Percentiles rank a stretch among this genome's conserved stretches.
phyloP scores from a whole-genome alignment of 2,888 invertebrate species.

The Pseudococcus viburni region DNA sequence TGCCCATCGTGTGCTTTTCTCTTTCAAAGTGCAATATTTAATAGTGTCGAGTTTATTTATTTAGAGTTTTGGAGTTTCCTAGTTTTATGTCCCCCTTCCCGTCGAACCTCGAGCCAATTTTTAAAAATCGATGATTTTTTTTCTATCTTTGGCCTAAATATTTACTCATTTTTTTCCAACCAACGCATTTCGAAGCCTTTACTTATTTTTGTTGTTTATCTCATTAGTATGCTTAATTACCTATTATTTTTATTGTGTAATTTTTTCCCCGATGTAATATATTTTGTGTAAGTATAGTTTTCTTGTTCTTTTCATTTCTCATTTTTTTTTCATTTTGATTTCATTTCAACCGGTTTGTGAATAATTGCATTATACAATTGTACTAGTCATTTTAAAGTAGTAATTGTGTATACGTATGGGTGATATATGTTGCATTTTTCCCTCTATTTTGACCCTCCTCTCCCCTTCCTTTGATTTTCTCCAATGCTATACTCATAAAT shows the following conservation, averaged over 20 bases:
- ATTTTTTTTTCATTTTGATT: background rate
- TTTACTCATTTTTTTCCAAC: background rate
- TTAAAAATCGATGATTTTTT: background rate
- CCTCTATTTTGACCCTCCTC: background rate
- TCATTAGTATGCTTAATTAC: background rate
- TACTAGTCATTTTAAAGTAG: conserved; percentile 45
- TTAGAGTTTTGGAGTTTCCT: background rate
- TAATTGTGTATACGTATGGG: conserved; percentile 13
- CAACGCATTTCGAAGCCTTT: background rate
- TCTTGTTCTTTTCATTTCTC: background rate
- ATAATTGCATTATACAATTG: conserved; percentile 7
- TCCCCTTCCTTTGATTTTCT: background rate
- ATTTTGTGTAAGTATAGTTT: background rate
- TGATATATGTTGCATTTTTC: conserved; percentile 44
- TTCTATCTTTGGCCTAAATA: background rate
- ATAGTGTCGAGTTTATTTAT: background rate
- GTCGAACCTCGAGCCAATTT: background rate
- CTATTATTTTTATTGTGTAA: background rate
- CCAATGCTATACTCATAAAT: background rate
- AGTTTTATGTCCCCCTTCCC: background rate
- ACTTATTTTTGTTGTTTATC: background rate
- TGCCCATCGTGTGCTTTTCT: background rate
- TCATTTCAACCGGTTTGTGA: conserved; percentile 3
- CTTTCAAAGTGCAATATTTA: background rate
- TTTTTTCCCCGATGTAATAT: background rate